These are phyloP conservation scores for Zoanthus sociatus DNA, from an alignment of 92 coral and sea anemone species.

Conservation along the genomic window DNA sequence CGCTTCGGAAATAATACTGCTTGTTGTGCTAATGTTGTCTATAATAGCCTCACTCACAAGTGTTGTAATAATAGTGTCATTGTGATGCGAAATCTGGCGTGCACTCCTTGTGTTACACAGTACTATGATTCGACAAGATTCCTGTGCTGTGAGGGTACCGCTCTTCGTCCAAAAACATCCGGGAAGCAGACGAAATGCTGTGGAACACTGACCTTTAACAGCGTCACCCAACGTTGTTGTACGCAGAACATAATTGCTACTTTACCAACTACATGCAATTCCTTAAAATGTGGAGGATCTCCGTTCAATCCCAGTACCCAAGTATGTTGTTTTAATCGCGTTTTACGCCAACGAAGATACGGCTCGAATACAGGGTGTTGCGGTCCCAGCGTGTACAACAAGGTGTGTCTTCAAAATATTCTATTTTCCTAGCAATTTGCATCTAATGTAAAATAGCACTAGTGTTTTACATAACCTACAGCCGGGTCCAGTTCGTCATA, in stretches of 20 bases:
- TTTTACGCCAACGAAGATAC: background rate
- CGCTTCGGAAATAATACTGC: constrained; percentile 4
- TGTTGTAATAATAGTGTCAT: constrained; percentile 26
- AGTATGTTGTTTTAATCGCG: constrained; percentile 27
- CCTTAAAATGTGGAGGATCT: constrained; percentile 4
- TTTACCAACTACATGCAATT: constrained; percentile 4
- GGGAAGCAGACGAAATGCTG: constrained; percentile 18
- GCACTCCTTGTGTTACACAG: constrained; percentile 26
- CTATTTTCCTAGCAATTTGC: no score
- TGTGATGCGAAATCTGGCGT: constrained; percentile 7
- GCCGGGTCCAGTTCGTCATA: no score
- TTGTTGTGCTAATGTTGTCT: constrained; percentile 2
- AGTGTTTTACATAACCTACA: no score
- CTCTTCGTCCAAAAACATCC: constrained; percentile 6
- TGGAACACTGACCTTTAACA: background rate
- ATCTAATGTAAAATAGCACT: no score
- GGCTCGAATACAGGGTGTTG: constrained; percentile 36
- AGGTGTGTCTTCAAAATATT: background rate
- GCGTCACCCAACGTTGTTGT: constrained; percentile 21
- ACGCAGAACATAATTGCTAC: background rate
- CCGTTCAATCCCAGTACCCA: constrained; percentile 19
- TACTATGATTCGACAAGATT: constrained; percentile 36
- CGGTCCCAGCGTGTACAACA: constrained; percentile 12
- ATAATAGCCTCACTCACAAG: constrained; percentile 7
- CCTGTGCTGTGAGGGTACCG: constrained; percentile 38